Base-by-base conservation (phyloP, 2,113 vertebrate species). In the Heptranchias perlo region DNA sequence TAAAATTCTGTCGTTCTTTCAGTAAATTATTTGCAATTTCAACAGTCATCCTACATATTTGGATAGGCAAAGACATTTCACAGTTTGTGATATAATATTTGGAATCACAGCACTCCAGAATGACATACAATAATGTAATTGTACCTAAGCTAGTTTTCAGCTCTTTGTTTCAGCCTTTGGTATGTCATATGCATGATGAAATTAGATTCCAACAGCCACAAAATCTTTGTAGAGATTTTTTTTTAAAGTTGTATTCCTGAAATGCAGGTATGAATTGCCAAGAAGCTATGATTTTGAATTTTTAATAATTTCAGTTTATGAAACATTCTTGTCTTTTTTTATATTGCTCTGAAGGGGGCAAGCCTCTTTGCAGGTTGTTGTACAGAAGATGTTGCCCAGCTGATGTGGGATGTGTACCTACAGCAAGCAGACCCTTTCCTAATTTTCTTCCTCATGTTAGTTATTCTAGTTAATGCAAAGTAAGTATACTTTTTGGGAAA, bases 401-500 rank as follows among this genome's bases (percentile, higher is more conserved):
- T 98, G 96, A 97, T 99, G 97, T 99, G 99, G 99, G 99, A 99
- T 97, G 97, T 98, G 96, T 99, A 99, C 97, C 97, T 99, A 97
- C 99, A 99, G 96, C 98, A 99, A 98, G 98, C 98, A 11, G 99
- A 99, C 97, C 98, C 99, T 96, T 99, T 99, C 97, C 98, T 99
- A 97, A 98, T 99, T 97, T 99, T 99, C 98, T 99, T 99, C 97
- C 97, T 99, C 97, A 98, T 99, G 99, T 98, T 99, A 96, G 98
- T 99, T 98, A 99, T 99, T 97, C 99, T 99, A 96, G 99, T 99
- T 97, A 99, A 99, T 97, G 97, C 99, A 98, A 99, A 99, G 99
- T 99, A 98, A 96, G 98, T 98, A 96, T 62, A 6, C 5, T 62
- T 92, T 61, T 28, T 91, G 10, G n/a, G n/a, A 6, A 54, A 89